These are phyloP conservation scores for Plebejus argus DNA, from an alignment of 2,888 invertebrate genomes.

Conservation along the genomic window DNA sequence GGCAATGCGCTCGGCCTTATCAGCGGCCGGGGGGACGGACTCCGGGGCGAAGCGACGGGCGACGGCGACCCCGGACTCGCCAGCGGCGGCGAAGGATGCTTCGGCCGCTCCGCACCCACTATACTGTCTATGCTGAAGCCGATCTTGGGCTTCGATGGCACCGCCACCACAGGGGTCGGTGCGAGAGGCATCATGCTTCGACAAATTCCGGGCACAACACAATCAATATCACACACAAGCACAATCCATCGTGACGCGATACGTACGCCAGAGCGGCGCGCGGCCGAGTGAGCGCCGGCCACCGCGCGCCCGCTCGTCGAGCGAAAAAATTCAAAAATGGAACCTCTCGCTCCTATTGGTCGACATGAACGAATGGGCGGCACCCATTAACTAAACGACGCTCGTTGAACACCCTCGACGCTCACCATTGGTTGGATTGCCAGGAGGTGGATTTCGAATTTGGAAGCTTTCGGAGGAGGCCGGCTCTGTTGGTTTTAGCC, in stretches of 20 bases:
- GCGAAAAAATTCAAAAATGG: constrained; percentile 65
- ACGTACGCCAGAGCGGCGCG: constrained; percentile 77
- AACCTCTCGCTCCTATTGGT: constrained; percentile 64
- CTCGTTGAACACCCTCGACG: constrained; percentile 60
- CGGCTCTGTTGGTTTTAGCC: constrained; percentile 66
- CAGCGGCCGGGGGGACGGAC: constrained; percentile 70
- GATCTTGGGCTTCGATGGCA: constrained; percentile 95
- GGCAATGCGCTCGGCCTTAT: constrained; percentile 76
- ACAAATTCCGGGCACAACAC: constrained; percentile 73
- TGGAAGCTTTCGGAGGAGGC: constrained; percentile 72
- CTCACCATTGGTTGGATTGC: constrained; percentile 58
- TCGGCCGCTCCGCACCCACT: constrained; percentile 84
- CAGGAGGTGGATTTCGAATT: constrained; percentile 69
- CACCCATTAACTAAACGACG: constrained; percentile 52
- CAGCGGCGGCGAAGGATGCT: constrained; percentile 79
- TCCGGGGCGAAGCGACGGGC: constrained; percentile 70
- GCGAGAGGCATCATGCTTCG: constrained; percentile 96
- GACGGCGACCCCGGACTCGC: constrained; percentile 75
- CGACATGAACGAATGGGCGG: constrained; percentile 60
- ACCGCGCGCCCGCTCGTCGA: constrained; percentile 56
- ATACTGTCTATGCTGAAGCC: constrained; percentile 97
- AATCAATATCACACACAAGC: constrained; percentile 75
- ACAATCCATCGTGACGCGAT: constrained; percentile 77
- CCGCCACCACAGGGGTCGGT: constrained; percentile 95
- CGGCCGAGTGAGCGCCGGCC: constrained; percentile 71